Base-by-base conservation (phyloP, 2,113 vertebrate genomes). In the Proterorhinus semilunaris region DNA sequence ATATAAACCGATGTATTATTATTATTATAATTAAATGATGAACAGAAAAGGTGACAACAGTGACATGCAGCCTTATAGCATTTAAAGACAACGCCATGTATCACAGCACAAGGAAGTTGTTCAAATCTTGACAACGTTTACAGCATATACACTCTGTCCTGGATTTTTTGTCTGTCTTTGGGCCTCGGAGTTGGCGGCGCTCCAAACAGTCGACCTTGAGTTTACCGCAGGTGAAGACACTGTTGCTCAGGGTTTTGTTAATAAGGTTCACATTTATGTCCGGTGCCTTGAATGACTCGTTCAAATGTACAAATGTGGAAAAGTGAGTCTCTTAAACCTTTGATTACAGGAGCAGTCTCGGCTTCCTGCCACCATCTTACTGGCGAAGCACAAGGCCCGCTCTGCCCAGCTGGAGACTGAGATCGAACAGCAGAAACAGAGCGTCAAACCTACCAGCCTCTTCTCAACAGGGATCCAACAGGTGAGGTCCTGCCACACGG, bases 381-480 rank as follows among this genome's bases (percentile, higher is more conserved):
- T 99, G 72, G 96, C 98, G 74, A 94, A 99, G 79, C 97, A 99
- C 90, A 99, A 98, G 84, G 96, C 95, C 80, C 94, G 95, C 66
- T 94, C 95, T 42, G 91, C 94, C 8, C 94, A 98, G 73, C 83
- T 98, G 85, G 97, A 97, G 92, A 95, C 91, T 57, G 91, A 96
- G 66, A 91, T 98, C 62, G 96, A 98, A 86, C 95, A 95, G 83
- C 95, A 97, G 83, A 93, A 92, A 55, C 96, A 94, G 82, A 80
- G 88, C n/a, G 87, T 94, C 82, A 98, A 98, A 90, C 92, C 96
- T 10, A 73, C 89, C 67, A 93, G 93, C 83, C 93, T 95, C 0
- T 99, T 99, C 91, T 99, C 98, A 66, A 99, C 97, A 65, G 96
- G 97, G 87, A 98, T 98, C 88, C 94, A 94, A 87, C 96, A 96